Conservation (phyloP, 2,113 vertebrate species). For the Takifugu flavidus region DNA sequence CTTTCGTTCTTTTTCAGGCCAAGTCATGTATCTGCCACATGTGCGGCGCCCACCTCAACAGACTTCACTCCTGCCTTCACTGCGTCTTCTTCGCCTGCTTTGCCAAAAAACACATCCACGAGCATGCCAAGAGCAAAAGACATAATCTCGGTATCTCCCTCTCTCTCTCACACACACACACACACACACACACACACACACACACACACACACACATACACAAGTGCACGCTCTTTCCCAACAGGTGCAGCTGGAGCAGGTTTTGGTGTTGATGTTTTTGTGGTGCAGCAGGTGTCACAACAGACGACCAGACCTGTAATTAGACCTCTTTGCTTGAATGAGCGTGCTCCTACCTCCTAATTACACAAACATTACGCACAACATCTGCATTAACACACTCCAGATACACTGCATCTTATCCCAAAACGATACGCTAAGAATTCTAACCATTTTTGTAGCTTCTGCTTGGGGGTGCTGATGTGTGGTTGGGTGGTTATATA, state of each 20-base stretch:
- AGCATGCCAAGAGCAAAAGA: slow-evolving; percentile 95
- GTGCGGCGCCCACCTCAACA: slow-evolving; percentile 81
- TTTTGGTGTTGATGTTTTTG: not conserved
- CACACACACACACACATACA: no score
- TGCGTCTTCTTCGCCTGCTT: slow-evolving; percentile 98
- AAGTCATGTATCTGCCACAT: slow-evolving; percentile 74
- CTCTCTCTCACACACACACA: slow-evolving; percentile 1
- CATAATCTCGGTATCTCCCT: slow-evolving; percentile 90
- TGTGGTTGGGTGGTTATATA: no score
- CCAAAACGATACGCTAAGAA: no score
- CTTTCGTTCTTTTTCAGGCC: slow-evolving; percentile 48
- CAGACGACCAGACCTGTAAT: slow-evolving; percentile 18
- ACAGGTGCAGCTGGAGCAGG: not conserved
- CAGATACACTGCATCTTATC: not conserved
- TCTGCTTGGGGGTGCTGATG: no score
- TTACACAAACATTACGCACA: not conserved
- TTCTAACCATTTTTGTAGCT: no score
- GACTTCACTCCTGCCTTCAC: slow-evolving; percentile 97
- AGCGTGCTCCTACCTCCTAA: not conserved
- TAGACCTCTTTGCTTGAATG: slow-evolving; percentile 2
- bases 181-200: not conserved
- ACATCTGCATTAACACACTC: not conserved
- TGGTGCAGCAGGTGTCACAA: slow-evolving; percentile 2
- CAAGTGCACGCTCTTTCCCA: not conserved
- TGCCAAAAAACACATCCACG: slow-evolving; percentile 98